Conservation (phyloP, 2,888 invertebrate genomes). For the Ceramica pisi region DNA sequence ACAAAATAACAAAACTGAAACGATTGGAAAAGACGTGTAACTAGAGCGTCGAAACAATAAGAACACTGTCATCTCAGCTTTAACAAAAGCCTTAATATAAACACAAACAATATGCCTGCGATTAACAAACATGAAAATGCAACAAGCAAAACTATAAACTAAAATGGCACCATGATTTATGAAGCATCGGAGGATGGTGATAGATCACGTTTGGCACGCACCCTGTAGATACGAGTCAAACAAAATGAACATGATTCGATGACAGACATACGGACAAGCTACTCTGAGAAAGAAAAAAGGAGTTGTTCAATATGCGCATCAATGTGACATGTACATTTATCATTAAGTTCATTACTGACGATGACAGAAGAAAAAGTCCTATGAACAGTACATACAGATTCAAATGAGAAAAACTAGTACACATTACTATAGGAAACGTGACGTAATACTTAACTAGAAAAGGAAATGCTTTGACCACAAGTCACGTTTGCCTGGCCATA, state of each 20-base stretch:
- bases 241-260: conserved; percentile 44
- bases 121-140: conserved; percentile 28
- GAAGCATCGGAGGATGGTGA: conserved; percentile 17
- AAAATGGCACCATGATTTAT: conserved; percentile 48
- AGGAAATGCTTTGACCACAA: conserved; percentile 59
- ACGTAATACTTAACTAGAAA: conserved; percentile 50
- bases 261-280: conserved; percentile 34
- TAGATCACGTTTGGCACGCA: conserved; percentile 52
- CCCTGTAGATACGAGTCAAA: conserved; percentile 20
- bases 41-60: neutral
- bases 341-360: conserved; percentile 10
- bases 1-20: neutral
- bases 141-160: conserved; percentile 25
- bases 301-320: neutral
- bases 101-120: conserved; percentile 14
- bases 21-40: neutral
- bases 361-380: neutral
- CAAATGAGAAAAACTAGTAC: conserved; percentile 33
- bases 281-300: conserved; percentile 7
- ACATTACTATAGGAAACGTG: conserved; percentile 51
- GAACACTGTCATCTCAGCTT: conserved; percentile 3
- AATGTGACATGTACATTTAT: neutral
- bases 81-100: conserved; percentile 20
- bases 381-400: conserved; percentile 33
- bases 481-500: conserved; percentile 53